phyloP scores from a whole-genome alignment of 2,888 invertebrate species.

The Caenorhabditis uteleia region DNA sequence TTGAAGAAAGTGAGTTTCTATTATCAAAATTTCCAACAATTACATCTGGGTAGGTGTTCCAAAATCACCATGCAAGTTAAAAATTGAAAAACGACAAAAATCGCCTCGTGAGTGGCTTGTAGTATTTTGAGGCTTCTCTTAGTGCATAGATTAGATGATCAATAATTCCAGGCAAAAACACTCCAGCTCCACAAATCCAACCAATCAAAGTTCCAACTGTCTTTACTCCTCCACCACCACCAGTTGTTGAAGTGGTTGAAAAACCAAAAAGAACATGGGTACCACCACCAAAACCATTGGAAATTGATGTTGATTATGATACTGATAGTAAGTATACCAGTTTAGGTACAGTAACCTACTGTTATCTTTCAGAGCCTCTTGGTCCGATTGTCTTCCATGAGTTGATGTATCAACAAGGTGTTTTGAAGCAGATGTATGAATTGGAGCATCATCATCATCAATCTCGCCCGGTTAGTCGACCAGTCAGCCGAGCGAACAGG shows the following conservation, averaged over 20 bases:
- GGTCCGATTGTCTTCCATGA: slow-evolving; percentile 36
- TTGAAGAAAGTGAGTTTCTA: slow-evolving; percentile 7
- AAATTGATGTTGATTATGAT: slow-evolving; percentile 7
- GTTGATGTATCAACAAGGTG: slow-evolving; percentile 25
- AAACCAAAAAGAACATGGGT: slow-evolving; percentile 29
- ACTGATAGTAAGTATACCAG: slow-evolving; percentile 11
- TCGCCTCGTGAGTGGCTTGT: neutral
- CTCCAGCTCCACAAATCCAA: slow-evolving; percentile 22
- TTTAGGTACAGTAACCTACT: neutral
- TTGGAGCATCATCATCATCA: slow-evolving; percentile 11
- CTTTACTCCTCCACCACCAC: too few species aligned
- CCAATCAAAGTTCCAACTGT: slow-evolving; percentile 15
- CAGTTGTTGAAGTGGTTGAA: slow-evolving; percentile 8
- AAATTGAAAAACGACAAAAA: neutral
- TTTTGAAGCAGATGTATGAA: slow-evolving; percentile 16
- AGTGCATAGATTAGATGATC: too few species aligned
- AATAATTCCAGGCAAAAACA: slow-evolving; percentile 30
- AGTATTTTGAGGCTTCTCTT: too few species aligned
- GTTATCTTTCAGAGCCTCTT: slow-evolving; percentile 22
- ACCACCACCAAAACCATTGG: slow-evolving; percentile 25
- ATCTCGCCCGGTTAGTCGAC: slow-evolving; percentile 20
- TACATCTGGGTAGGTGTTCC: too few species aligned
- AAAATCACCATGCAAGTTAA: too few species aligned
- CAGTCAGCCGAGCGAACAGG: slow-evolving; percentile 24
- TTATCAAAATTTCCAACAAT: too few species aligned